A percentile compares a stretch with the other conserved stretches of the same genome.
phyloP scores from a whole-genome alignment of 2,113 vertebrate genomes.

The Coracopsis vasa region DNA sequence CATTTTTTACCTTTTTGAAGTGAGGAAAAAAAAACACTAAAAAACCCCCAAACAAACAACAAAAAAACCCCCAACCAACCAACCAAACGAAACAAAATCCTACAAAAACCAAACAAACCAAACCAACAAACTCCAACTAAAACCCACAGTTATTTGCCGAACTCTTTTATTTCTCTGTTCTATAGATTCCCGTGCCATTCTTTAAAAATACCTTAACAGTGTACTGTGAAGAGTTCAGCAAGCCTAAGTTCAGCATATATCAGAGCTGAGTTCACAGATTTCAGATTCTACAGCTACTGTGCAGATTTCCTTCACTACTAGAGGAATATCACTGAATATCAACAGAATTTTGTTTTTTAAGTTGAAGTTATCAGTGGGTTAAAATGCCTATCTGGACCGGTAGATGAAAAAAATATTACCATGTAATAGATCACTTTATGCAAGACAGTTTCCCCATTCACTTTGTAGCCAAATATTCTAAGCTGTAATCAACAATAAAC shows the following conservation, averaged over 20 bases:
- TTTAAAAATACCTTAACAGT: not conserved
- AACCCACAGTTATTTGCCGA: not conserved
- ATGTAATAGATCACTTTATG: not conserved
- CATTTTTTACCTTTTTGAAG: not conserved
- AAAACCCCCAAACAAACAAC: not conserved
- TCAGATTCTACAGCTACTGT: not conserved
- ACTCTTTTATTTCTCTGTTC: not conserved
- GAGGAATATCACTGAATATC: not conserved
- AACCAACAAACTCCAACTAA: not conserved
- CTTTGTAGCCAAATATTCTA: not conserved
- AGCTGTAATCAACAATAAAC: not conserved
- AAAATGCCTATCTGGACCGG: not conserved
- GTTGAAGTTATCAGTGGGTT: not conserved
- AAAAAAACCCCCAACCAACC: not conserved
- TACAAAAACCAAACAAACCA: not conserved
- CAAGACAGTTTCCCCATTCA: not conserved
- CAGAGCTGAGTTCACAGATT: not conserved
- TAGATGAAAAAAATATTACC: not conserved
- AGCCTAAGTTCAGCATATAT: not conserved
- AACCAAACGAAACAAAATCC: not conserved
- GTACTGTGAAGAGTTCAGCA: not conserved
- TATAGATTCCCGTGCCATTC: not conserved
- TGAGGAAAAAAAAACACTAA: not conserved
- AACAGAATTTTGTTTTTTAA: not conserved
- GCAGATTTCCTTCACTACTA: not conserved